Evolutionary conservation across 2,113 vertebrate species (phyloP).

Genomic region (Verasper variegatus): DNA sequence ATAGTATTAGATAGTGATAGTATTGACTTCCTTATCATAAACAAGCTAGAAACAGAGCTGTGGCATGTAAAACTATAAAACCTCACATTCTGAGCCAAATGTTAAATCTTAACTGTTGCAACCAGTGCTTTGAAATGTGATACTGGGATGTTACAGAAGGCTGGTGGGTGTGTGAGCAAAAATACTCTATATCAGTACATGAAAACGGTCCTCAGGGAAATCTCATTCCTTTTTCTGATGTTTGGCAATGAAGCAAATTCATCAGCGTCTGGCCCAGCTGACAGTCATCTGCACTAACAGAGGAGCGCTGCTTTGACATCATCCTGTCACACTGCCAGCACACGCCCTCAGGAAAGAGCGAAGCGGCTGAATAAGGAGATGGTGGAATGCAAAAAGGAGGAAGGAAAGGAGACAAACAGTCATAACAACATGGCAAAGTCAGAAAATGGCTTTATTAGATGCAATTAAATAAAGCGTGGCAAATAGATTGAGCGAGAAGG

Average conservation of each 20-base stretch:
- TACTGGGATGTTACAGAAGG: neutral
- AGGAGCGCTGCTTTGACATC: constrained; percentile 61
- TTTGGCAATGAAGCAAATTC: constrained; percentile 57
- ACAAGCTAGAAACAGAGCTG: neutral
- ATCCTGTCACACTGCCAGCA: constrained; percentile 58
- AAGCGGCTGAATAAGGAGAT: constrained; percentile 49
- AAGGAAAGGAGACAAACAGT: neutral
- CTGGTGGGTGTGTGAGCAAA: constrained; percentile 1
- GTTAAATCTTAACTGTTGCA: neutral
- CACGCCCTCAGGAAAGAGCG: constrained; percentile 50
- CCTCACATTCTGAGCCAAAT: neutral
- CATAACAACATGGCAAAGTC: neutral
- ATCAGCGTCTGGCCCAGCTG: constrained; percentile 53
- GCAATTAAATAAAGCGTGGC: constrained; percentile 39
- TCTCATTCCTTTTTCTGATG: constrained; percentile 45
- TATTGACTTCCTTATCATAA: constrained; percentile 9
- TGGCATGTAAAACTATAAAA: neutral
- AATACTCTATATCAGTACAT: neutral
- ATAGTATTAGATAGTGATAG: constrained; percentile 10
- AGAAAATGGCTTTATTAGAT: constrained; percentile 32
- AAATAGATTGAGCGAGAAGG: constrained; percentile 11
- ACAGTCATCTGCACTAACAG: constrained; percentile 64
- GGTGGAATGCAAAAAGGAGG: constrained; percentile 21
- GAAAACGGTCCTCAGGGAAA: constrained; percentile 34
- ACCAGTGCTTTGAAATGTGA: constrained; percentile 5